These are phyloP conservation scores for Carollia perspicillata DNA, from an alignment of 2,113 vertebrate genomes.

Conservation along the genomic window DNA sequence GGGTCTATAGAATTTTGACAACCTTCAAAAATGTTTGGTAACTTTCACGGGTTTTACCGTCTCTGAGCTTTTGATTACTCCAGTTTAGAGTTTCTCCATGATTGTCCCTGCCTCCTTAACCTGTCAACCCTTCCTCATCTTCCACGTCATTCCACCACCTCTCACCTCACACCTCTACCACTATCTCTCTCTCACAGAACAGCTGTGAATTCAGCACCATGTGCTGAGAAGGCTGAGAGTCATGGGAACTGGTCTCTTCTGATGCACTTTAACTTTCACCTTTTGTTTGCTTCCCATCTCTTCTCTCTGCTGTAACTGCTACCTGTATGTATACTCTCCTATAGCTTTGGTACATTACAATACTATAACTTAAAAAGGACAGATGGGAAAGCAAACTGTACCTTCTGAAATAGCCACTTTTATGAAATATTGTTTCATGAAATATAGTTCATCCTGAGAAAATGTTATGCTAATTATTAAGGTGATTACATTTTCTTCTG, in stretches of 20 bases:
- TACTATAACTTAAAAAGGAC: neutral
- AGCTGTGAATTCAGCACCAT: neutral
- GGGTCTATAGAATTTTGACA: neutral
- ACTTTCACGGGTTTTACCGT: neutral
- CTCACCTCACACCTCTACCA: rapidly evolving
- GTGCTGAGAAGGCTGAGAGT: neutral
- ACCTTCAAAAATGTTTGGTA: neutral
- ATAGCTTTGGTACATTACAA: neutral
- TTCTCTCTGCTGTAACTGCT: neutral
- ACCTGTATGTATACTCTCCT: neutral
- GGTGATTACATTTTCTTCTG: neutral
- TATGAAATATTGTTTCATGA: neutral
- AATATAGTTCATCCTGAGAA: neutral
- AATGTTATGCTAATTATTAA: neutral
- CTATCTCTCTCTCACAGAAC: rapidly evolving
- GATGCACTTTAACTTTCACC: rapidly evolving
- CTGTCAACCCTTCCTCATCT: neutral
- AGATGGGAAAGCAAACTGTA: neutral
- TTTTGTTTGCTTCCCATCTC: neutral
- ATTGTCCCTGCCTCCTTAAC: neutral
- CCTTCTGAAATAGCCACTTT: neutral
- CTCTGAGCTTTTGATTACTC: neutral
- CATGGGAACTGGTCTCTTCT: neutral
- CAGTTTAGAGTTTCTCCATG: neutral
- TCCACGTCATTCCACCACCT: rapidly evolving